Evolutionary conservation across 23 tunicate genomes (phyloP).

Genomic region (Aplidium turbinatum): DNA sequence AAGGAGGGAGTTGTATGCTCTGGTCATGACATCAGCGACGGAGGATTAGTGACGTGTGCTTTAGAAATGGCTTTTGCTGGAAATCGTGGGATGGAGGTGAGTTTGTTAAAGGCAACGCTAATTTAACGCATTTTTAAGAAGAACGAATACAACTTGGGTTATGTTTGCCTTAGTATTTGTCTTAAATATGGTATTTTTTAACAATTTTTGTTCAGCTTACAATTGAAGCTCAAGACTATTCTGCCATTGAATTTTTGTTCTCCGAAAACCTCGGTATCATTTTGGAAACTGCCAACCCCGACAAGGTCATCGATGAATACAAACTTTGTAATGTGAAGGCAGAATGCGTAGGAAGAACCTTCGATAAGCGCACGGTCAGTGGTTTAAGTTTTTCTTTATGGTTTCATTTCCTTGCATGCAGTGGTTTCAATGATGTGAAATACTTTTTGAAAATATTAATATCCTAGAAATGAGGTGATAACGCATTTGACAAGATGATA

Average conservation of each 20-base stretch:
- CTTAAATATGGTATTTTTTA: too few species aligned
- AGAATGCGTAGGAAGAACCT: constrained; percentile 51
- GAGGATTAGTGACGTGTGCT: constrained; percentile 70
- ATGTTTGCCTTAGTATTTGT: too few species aligned
- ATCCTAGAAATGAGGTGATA: not conserved
- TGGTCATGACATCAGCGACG: constrained; percentile 94
- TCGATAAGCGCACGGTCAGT: not conserved
- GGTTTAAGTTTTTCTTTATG: not conserved
- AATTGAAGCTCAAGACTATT: constrained; percentile 16
- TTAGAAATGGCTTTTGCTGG: constrained; percentile 96
- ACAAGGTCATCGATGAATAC: constrained; percentile 40
- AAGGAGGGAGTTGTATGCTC: constrained; percentile 14
- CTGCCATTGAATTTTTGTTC: constrained; percentile 44
- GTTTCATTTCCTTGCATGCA: too few species aligned
- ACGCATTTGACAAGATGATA: not conserved
- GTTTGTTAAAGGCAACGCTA: not conserved
- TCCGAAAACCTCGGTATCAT: constrained; percentile 67
- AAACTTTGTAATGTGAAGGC: constrained; percentile 29
- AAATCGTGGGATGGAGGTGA: constrained; percentile 68
- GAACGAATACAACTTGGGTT: not conserved
- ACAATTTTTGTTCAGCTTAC: too few species aligned
- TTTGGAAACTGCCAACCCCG: constrained; percentile 43
- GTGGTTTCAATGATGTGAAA: not conserved
- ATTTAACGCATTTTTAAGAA: not conserved
- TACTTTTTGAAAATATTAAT: not conserved